Conservation (phyloP, 2,113 vertebrate genomes). For the Anarrhichthys ocellatus region DNA sequence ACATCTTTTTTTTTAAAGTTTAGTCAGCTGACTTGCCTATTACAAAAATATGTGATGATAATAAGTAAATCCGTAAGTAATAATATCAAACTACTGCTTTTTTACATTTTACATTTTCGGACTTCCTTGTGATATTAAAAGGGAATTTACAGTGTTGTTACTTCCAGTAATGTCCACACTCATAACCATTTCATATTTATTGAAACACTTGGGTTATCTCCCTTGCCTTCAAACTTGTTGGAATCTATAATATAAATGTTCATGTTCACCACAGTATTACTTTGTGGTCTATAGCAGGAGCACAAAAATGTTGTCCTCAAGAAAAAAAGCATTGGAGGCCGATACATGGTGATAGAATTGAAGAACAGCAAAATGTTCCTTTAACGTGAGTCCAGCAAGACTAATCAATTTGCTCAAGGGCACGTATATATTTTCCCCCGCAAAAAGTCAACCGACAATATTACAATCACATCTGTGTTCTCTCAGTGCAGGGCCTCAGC, state of each 20-base stretch:
- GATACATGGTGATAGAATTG: constrained; percentile 18
- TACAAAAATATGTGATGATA: background rate
- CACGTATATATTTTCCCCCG: constrained; percentile 30
- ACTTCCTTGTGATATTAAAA: no score
- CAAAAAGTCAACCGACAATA: constrained; percentile 67
- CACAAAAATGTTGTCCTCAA: background rate
- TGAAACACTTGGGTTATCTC: background rate
- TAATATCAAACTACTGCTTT: background rate
- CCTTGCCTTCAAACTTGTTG: constrained; percentile 13
- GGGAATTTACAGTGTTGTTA: background rate
- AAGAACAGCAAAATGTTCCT: constrained; percentile 30
- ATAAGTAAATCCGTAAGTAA: background rate
- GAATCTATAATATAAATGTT: constrained; percentile 1
- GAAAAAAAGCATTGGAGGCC: background rate
- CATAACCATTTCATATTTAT: background rate
- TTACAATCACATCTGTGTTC: constrained; percentile 73
- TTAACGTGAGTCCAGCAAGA: constrained; percentile 44
- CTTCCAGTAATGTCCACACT: background rate
- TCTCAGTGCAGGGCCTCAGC: constrained; percentile 52
- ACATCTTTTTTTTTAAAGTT: background rate
- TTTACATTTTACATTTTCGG: background rate
- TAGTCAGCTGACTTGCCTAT: background rate
- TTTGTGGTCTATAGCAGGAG: background rate
- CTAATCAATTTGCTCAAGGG: constrained; percentile 70
- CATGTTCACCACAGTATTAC: background rate